Evolutionary conservation across 2,113 vertebrate species (phyloP), one percentile per base, ranked within the genome.

Genomic region (Bungarus multicinctus): DNA sequence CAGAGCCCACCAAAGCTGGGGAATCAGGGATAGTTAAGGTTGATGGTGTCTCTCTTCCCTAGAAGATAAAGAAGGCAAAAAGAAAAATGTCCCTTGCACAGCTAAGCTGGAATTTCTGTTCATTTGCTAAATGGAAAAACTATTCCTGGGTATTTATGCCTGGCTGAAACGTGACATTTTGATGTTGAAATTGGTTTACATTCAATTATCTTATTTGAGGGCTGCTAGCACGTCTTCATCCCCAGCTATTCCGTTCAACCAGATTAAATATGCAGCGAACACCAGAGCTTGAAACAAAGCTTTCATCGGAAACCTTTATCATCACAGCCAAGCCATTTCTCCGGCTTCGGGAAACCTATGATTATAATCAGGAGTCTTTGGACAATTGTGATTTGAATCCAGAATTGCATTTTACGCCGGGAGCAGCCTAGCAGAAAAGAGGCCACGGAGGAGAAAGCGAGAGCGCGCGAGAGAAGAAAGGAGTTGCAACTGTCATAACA

Each of bases 291-390:
- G 97, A 97, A 97, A 97, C 97, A 98, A 96, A 90, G 92, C 0
- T 34, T 95, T 95, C 96, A 94, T 96, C 96, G 93, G 95, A 45
- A 97, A 94, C 88, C 94, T 93, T 97, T 96, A 97, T 97, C 98
- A 95, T 94, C 93, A 96, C 60, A 34, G 23, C 57, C 27, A 95
- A 97, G 95, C 95, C 95, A 96, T 95, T 97, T 86, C 30, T 23
- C 96, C 95, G 92, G 94, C 96, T 97, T 97, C 97, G 94, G 96
- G 96, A 98, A 98, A 97, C 96, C 97, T 97, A 96, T 98, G 97
- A 98, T 98, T 97, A 97, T 96, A 97, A 97, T 97, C 97, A 97
- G 97, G 96, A 97, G 96, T 97, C 96, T 95, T 96, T 97, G 97
- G 97, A 97, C 97, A 96, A 81, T 93, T 97, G 94, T 93, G 94